phyloP scores from a whole-genome alignment of 30 jellyfish, hydroid and myxozoan genomes.

The Rhopilema esculentum region DNA sequence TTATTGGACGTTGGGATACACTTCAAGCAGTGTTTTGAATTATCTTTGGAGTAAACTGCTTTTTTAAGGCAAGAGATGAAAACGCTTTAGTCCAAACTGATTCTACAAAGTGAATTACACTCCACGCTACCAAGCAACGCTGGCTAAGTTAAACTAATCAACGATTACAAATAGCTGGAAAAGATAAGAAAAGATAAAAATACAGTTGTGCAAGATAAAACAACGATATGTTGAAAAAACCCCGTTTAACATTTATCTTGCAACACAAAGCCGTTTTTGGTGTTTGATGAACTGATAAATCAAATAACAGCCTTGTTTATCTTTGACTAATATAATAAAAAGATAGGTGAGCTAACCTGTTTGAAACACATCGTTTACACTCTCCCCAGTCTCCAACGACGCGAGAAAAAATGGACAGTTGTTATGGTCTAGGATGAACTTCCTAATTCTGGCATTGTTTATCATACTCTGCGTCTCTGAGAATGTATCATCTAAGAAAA shows the following conservation, averaged over 20 bases:
- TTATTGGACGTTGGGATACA: too few relatives aligned
- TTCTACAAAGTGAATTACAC: too few relatives aligned
- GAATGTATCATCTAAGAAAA: constrained; percentile 18
- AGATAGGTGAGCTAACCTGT: constrained; percentile 52
- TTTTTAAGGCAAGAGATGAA: too few relatives aligned
- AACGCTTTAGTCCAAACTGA: too few relatives aligned
- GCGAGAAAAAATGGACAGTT: constrained; percentile 87
- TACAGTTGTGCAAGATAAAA: too few relatives aligned
- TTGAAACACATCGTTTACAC: constrained; percentile 74
- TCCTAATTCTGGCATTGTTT: constrained; percentile 69
- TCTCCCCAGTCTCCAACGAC: constrained; percentile 86
- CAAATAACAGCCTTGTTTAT: background rate
- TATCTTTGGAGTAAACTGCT: too few relatives aligned
- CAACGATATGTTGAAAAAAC: too few relatives aligned
- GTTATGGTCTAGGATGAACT: constrained; percentile 84
- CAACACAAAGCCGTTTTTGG: background rate
- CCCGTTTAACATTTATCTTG: background rate
- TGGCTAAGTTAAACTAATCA: too few relatives aligned
- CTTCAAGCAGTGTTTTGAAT: too few relatives aligned
- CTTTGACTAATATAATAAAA: background rate
- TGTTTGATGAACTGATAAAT: background rate
- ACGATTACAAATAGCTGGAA: too few relatives aligned
- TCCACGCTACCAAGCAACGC: too few relatives aligned
- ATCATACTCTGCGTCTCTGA: constrained; percentile 31
- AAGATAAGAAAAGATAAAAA: too few relatives aligned